phyloP scores from a whole-genome alignment of 2,888 invertebrate genomes.

The Alviniconcha strummeri region DNA sequence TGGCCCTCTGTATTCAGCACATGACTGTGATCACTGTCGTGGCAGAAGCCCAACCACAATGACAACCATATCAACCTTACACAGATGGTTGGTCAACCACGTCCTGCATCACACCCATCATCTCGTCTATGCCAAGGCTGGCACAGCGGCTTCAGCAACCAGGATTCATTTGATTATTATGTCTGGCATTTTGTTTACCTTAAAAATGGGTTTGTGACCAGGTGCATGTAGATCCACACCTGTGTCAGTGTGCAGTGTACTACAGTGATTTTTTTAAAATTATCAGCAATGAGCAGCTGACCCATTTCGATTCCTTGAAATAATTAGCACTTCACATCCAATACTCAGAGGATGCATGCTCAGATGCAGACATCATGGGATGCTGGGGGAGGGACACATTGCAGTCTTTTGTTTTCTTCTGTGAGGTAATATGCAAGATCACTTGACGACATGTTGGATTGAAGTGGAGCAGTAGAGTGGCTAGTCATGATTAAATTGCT shows the following conservation, averaged over 20 bases:
- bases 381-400: too few species aligned
- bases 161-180: not conserved
- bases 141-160: conserved; percentile 3
- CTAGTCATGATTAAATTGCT: conserved; percentile 21
- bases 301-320: too few species aligned
- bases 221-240: too few species aligned
- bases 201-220: not conserved
- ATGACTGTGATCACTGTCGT: conserved; percentile 22
- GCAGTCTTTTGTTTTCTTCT: too few species aligned
- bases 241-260: too few species aligned
- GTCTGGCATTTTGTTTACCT: not conserved
- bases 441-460: not conserved
- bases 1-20: conserved; percentile 6
- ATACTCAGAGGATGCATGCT: conserved; percentile 19
- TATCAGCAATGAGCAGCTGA: too few species aligned
- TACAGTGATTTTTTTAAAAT: too few species aligned
- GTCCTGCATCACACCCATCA: not conserved
- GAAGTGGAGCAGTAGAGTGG: not conserved
- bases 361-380: not conserved
- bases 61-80: conserved; percentile 19
- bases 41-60: not conserved
- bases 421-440: too few species aligned
- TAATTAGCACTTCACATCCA: not conserved
- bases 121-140: not conserved
- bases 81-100: not conserved